Evolutionary conservation across 2,888 invertebrate species (phyloP).

Genomic region (Oscheius sp.): DNA sequence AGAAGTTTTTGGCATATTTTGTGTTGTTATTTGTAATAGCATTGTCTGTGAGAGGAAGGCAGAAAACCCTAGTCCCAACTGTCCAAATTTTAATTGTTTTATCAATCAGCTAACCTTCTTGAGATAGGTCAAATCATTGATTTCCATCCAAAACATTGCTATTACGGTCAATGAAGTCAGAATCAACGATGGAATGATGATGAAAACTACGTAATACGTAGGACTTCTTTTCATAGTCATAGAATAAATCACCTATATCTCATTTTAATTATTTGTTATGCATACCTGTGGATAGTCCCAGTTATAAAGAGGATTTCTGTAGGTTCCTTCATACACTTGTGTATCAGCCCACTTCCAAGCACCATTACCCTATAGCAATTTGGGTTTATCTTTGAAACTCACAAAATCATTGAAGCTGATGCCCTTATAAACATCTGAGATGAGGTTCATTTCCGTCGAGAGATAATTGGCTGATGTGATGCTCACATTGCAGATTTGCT

Average conservation of each 20-base stretch:
- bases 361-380: slow-evolving; percentile 15
- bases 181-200: slow-evolving; percentile 18
- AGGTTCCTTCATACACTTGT: background rate
- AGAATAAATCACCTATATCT: background rate
- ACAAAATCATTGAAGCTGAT: background rate
- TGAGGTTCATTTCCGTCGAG: slow-evolving; percentile 4
- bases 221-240: slow-evolving; percentile 17
- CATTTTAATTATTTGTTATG: background rate
- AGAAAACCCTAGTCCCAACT: slow-evolving; percentile 19
- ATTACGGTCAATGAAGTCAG: slow-evolving; percentile 5
- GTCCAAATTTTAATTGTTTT: background rate
- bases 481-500: background rate
- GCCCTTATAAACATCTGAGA: background rate
- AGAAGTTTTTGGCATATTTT: slow-evolving; percentile 15
- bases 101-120: background rate
- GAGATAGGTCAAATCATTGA: slow-evolving; percentile 10
- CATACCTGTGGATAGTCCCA: slow-evolving; percentile 17
- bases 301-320: background rate
- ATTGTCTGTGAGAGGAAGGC: slow-evolving; percentile 26
- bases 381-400: background rate
- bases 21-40: slow-evolving; percentile 11
- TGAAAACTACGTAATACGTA: slow-evolving; percentile 18
- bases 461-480: slow-evolving; percentile 6
- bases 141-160: slow-evolving; percentile 18
- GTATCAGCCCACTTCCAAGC: background rate